A percentile compares a stretch with the other conserved stretches of the same genome.
These are phyloP conservation scores for Cylloceria caligata DNA, from an alignment of 2,888 invertebrate genomes.

Conservation along the genomic window DNA sequence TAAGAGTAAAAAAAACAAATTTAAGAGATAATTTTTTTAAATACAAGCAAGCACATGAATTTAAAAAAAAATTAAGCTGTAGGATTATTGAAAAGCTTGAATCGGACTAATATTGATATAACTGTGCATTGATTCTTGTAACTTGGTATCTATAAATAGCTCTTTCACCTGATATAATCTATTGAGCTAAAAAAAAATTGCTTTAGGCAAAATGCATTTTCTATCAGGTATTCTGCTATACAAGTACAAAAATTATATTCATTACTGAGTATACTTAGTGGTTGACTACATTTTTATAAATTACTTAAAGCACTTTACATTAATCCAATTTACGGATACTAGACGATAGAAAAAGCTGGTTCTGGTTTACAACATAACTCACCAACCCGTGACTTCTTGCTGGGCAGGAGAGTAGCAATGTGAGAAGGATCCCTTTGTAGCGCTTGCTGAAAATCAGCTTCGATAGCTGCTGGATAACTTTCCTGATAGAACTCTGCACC, in stretches of 20 bases:
- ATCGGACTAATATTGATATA: neutral
- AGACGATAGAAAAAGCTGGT: neutral
- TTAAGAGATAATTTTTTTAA: too few species aligned
- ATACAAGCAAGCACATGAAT: too few species aligned
- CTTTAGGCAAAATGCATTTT: neutral
- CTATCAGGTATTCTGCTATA: neutral
- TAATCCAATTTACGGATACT: too few species aligned
- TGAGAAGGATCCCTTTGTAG: slow-evolving; percentile 90
- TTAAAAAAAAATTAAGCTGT: too few species aligned
- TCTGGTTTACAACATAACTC: slow-evolving; percentile 75
- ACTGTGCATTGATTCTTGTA: slow-evolving; percentile 4
- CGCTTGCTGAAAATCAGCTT: slow-evolving; percentile 87
- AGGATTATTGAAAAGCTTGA: neutral
- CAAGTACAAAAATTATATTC: too few species aligned
- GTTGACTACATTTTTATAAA: too few species aligned
- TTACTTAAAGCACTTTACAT: too few species aligned
- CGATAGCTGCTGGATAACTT: slow-evolving; percentile 90
- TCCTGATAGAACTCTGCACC: slow-evolving; percentile 95
- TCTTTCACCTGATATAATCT: neutral
- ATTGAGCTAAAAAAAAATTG: neutral
- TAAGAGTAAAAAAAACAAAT: too few species aligned
- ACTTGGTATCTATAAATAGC: neutral
- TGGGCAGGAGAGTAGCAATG: slow-evolving; percentile 91
- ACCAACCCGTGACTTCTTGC: slow-evolving; percentile 92
- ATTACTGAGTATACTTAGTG: too few species aligned